A percentile compares a stretch with the other conserved stretches of the same genome.
Evolutionary conservation across 35 echinoderm and acorn worm species (phyloP).

Genomic region (Nesometra sesokonis): DNA sequence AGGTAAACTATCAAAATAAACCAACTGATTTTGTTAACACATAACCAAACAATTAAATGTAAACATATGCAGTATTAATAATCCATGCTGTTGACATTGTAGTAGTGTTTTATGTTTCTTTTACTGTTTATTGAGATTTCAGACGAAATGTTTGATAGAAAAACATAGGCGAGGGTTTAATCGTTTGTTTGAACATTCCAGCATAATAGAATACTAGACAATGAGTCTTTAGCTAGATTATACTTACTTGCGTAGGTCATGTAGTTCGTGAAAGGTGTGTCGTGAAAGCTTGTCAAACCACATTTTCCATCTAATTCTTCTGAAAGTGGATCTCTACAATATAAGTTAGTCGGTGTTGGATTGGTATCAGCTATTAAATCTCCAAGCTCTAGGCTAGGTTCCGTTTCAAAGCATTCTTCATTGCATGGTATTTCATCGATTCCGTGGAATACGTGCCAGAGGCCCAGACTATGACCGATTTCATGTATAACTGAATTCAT

Average conservation of each 20-base stretch:
- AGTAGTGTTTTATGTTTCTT: too few relatives aligned
- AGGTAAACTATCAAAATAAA: too few relatives aligned
- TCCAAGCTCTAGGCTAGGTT: conserved; percentile 44
- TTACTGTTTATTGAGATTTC: too few relatives aligned
- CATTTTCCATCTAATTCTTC: conserved; percentile 24
- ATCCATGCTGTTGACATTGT: too few relatives aligned
- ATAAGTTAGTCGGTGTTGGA: conserved; percentile 59
- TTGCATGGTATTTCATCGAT: conserved; percentile 48
- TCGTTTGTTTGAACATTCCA: not conserved
- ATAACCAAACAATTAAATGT: too few relatives aligned
- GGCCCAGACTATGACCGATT: conserved; percentile 74
- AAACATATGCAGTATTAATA: too few relatives aligned
- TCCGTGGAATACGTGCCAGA: conserved; percentile 76
- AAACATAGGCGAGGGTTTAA: too few relatives aligned
- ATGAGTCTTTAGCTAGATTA: not conserved
- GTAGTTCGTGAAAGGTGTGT: conserved; percentile 81
- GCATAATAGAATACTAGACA: not conserved
- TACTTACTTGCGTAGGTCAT: conserved; percentile 83
- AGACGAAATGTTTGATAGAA: too few relatives aligned
- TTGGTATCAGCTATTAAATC: conserved; percentile 88
- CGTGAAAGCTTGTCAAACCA: conserved; percentile 24
- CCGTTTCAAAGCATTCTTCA: conserved; percentile 51
- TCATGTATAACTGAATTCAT: conserved; percentile 62
- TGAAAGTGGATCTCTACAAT: conserved; percentile 45
- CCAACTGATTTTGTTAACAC: too few relatives aligned